Conservation (phyloP, 2,888 invertebrate genomes). For the Pachymerium ferrugineum region DNA sequence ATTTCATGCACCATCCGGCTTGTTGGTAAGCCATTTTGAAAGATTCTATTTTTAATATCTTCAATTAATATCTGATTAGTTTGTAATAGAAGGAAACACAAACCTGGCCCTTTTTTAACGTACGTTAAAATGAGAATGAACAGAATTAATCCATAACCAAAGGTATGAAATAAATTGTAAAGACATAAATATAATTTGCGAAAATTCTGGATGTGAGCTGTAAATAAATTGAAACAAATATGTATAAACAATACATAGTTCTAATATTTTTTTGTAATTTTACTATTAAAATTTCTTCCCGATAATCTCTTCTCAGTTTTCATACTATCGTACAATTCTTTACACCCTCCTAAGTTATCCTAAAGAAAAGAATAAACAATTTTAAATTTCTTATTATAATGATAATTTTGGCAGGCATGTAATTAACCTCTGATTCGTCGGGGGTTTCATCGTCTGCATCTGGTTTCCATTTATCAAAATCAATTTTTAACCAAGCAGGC, state of each 20-base stretch:
- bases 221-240: neutral
- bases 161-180: slow-evolving; percentile 84
- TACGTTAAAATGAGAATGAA: slow-evolving; percentile 68
- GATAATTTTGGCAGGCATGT: neutral
- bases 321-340: neutral
- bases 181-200: slow-evolving; percentile 77
- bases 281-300: neutral
- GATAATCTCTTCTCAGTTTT: neutral
- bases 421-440: slow-evolving; percentile 45
- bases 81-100: neutral
- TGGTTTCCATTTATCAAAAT: slow-evolving; percentile 84
- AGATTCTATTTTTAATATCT: slow-evolving; percentile 51
- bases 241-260: neutral
- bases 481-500: slow-evolving; percentile 86
- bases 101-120: slow-evolving; percentile 64
- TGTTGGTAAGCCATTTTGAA: slow-evolving; percentile 64
- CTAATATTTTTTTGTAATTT: neutral
- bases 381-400: neutral
- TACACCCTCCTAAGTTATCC: neutral
- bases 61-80: slow-evolving; percentile 30
- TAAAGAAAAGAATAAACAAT: neutral
- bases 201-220: slow-evolving; percentile 51
- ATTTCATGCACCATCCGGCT: slow-evolving; percentile 70
- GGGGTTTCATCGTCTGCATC: slow-evolving; percentile 67
- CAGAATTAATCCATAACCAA: slow-evolving; percentile 73